Percentiles rank a stretch among this genome's conserved stretches.
These are phyloP conservation scores for Macaria notata DNA, from an alignment of 2,888 invertebrate genomes.

Conservation along the genomic window DNA sequence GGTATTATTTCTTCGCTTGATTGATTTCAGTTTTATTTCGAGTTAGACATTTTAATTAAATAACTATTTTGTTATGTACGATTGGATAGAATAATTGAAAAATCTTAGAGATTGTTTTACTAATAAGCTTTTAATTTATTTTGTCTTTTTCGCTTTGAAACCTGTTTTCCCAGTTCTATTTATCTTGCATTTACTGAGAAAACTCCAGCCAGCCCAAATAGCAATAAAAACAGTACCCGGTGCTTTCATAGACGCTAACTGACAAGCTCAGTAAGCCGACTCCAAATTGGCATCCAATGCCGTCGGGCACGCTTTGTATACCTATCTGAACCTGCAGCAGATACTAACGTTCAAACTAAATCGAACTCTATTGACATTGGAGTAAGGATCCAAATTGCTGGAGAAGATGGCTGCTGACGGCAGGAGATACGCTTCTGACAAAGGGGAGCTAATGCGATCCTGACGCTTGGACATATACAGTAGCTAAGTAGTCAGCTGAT, in stretches of 20 bases:
- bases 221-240: slow-evolving; percentile 5
- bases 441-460: slow-evolving; percentile 13
- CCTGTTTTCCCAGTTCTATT: too few species aligned
- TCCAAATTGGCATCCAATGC: slow-evolving; percentile 19
- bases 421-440: slow-evolving; percentile 15
- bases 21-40: too few species aligned
- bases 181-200: background rate
- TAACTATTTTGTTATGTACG: too few species aligned
- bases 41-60: too few species aligned
- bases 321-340: slow-evolving; percentile 4
- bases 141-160: too few species aligned
- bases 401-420: slow-evolving; percentile 8
- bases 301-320: slow-evolving; percentile 14
- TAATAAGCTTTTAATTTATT: too few species aligned
- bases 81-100: too few species aligned
- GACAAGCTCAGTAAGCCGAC: slow-evolving; percentile 21
- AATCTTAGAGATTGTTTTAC: too few species aligned
- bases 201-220: slow-evolving; percentile 5
- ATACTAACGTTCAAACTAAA: background rate
- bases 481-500: slow-evolving; percentile 13
- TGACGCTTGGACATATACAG: slow-evolving; percentile 12
- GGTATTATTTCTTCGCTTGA: too few species aligned
- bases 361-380: background rate
- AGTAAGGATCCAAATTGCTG: background rate
- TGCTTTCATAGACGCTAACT: slow-evolving; percentile 11